phyloP scores from a whole-genome alignment of 1,140 invertebrate species.

The Elymnias hypermnestra region DNA sequence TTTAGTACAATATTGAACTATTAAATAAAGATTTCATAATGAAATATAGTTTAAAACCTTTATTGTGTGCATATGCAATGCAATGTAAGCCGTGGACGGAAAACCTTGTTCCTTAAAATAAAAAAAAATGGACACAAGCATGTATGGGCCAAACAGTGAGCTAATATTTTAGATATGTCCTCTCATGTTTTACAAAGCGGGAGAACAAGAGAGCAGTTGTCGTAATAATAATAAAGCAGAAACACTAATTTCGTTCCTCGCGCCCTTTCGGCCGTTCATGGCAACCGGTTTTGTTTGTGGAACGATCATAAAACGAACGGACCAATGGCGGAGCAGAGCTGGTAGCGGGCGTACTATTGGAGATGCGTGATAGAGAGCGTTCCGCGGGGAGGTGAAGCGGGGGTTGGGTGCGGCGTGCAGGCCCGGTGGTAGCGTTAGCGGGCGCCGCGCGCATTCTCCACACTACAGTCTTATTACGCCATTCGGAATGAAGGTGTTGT shows the following conservation, averaged over 20 bases:
- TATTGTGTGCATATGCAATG: no score
- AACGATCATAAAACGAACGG: slow-evolving; percentile 59
- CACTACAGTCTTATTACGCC: slow-evolving; percentile 59
- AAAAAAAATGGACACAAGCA: no score
- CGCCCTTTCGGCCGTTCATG: slow-evolving; percentile 66
- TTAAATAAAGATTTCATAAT: no score
- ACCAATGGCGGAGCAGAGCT: slow-evolving; percentile 43
- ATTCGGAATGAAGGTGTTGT: slow-evolving; percentile 69
- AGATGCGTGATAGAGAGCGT: slow-evolving; percentile 49
- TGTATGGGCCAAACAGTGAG: background rate
- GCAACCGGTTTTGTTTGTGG: slow-evolving; percentile 72
- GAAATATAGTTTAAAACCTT: no score
- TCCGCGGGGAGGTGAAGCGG: slow-evolving; percentile 37
- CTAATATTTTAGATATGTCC: slow-evolving; percentile 36
- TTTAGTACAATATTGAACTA: no score
- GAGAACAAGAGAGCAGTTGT: slow-evolving; percentile 42
- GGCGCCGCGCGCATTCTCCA: slow-evolving; percentile 33
- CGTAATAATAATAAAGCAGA: slow-evolving; percentile 64
- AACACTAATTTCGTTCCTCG: slow-evolving; percentile 68
- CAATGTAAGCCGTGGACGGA: no score
- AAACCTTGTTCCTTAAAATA: no score
- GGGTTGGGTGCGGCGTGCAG: slow-evolving; percentile 47
- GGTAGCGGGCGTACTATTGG: slow-evolving; percentile 62
- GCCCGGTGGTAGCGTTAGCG: slow-evolving; percentile 28
- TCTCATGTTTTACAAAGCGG: slow-evolving; percentile 17